These are phyloP conservation scores for Chromobotia macracanthus DNA, from an alignment of 2,797 vertebrate genomes.

Conservation along the genomic window DNA sequence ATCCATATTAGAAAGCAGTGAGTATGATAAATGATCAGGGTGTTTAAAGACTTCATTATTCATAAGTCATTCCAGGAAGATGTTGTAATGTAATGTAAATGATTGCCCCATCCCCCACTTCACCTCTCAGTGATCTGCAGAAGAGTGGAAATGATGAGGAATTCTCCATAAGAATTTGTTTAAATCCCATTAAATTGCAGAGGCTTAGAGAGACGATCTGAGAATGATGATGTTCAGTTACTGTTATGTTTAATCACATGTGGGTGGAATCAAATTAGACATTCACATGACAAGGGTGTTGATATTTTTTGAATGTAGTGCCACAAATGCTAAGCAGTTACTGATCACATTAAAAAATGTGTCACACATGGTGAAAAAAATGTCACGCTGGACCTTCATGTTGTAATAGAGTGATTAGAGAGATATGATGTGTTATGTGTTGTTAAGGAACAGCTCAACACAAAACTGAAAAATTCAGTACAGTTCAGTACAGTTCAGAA, in stretches of 20 bases:
- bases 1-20: conserved; percentile 52
- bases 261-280: conserved; percentile 28
- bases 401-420: too few relatives aligned
- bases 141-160: conserved; percentile 15
- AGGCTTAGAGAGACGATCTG: conserved; percentile 31
- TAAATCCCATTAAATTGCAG: neutral
- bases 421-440: too few relatives aligned
- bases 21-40: conserved; percentile 50
- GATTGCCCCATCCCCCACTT: neutral
- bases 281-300: conserved; percentile 14
- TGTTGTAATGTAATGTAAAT: conserved; percentile 45
- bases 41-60: conserved; percentile 58
- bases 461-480: too few relatives aligned
- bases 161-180: conserved; percentile 10
- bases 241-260: conserved; percentile 19
- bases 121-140: conserved; percentile 7
- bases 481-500: too few relatives aligned
- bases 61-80: conserved; percentile 57
- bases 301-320: conserved; percentile 3
- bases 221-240: conserved; percentile 34
- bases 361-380: conserved; percentile 7
- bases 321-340: conserved; percentile 4
- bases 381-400: neutral
- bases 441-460: too few relatives aligned
- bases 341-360: neutral